Conservation (phyloP, 2,888 invertebrate species). For the Euclidia mi region DNA sequence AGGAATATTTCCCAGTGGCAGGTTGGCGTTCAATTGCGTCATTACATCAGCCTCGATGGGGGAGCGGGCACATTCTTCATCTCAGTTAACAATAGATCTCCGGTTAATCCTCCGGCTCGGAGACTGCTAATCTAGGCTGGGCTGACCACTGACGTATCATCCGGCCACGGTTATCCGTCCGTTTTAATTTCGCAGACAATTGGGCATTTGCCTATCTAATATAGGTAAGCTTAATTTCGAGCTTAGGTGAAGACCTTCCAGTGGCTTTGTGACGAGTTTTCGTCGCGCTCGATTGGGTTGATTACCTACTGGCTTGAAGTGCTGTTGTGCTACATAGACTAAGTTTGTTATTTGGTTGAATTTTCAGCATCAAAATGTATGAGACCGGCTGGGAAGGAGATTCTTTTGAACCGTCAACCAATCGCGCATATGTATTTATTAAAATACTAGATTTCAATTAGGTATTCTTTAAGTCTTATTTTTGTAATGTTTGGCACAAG, state of each 20-base stretch:
- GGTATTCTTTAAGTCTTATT: too few species aligned
- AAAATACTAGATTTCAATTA: too few species aligned
- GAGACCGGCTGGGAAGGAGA: too few species aligned
- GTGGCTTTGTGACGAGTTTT: background rate
- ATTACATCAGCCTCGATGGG: slow-evolving; percentile 19
- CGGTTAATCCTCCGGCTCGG: slow-evolving; percentile 49
- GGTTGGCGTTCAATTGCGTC: slow-evolving; percentile 30
- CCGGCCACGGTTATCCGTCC: slow-evolving; percentile 48
- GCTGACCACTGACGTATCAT: slow-evolving; percentile 56
- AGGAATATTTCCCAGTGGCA: slow-evolving; percentile 25
- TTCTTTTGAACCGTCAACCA: too few species aligned
- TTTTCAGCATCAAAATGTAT: too few species aligned
- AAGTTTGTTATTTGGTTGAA: too few species aligned
- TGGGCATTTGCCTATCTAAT: slow-evolving; percentile 50
- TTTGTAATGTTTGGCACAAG: too few species aligned
- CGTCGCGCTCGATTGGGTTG: too few species aligned
- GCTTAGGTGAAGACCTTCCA: slow-evolving; percentile 33
- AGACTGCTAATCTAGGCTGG: slow-evolving; percentile 40
- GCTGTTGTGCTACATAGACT: too few species aligned
- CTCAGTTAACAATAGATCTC: slow-evolving; percentile 54
- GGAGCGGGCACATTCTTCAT: slow-evolving; percentile 41
- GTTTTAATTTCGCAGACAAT: slow-evolving; percentile 55
- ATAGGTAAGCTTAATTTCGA: slow-evolving; percentile 44
- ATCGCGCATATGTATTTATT: too few species aligned
- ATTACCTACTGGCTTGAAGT: too few species aligned